Evolutionary conservation across 2,797 vertebrate species (phyloP).

Genomic region (Lepus oiostolus): DNA sequence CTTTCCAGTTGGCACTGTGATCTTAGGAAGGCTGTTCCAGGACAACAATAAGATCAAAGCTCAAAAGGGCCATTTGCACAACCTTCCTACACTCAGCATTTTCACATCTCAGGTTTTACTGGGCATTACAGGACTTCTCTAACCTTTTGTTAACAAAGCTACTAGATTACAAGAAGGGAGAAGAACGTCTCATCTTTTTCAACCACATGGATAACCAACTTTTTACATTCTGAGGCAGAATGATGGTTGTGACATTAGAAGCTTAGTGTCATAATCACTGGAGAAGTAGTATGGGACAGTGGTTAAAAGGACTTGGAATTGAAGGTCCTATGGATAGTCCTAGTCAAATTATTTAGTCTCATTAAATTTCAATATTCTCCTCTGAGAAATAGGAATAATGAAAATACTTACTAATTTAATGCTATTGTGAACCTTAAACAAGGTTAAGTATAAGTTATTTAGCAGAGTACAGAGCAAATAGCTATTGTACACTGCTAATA

Average conservation of each 20-base stretch:
- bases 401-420: not conserved
- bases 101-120: not conserved
- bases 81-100: not conserved
- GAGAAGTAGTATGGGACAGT: not conserved
- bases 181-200: not conserved
- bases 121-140: not conserved
- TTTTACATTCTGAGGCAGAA: not conserved
- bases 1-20: not conserved
- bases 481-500: not conserved
- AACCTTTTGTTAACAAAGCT: not conserved
- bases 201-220: not conserved
- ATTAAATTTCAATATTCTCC: constrained; percentile 46
- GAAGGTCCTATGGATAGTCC: not conserved
- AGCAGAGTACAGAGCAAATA: not conserved
- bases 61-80: not conserved
- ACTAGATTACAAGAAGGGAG: constrained; percentile 18
- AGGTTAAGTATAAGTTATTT: not conserved
- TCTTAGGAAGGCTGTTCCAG: not conserved
- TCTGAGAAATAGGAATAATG: not conserved
- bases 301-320: not conserved
- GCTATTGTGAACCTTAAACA: constrained; percentile 27
- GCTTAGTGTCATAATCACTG: not conserved
- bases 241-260: not conserved
- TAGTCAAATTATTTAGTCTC: constrained; percentile 51
- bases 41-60: not conserved